phyloP scores from a whole-genome alignment of 1,140 invertebrate genomes.

The Colletes latitarsis region DNA sequence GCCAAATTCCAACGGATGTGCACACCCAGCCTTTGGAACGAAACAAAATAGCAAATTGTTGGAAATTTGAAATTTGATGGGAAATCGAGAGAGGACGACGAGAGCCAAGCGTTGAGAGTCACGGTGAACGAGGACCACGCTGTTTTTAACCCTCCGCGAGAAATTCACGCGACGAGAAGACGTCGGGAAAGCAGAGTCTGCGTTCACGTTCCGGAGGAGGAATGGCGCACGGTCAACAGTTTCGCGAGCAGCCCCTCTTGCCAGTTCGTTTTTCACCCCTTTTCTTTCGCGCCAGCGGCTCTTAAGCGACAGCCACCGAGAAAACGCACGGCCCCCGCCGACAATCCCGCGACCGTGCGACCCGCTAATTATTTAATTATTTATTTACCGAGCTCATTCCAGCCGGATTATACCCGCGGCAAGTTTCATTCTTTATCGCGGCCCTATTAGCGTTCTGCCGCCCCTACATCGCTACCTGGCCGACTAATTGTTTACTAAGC shows the following conservation, averaged over 20 bases:
- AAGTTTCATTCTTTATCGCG: conserved; percentile 72
- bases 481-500: conserved; percentile 72
- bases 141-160: conserved; percentile 64
- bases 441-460: conserved; percentile 54
- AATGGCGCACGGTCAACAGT: conserved; percentile 48
- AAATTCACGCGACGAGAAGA: conserved; percentile 55
- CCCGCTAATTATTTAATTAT: conserved; percentile 74
- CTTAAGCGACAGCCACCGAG: conserved; percentile 56
- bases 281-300: conserved; percentile 54
- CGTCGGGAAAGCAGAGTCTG: conserved; percentile 53
- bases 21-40: no score
- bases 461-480: conserved; percentile 49
- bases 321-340: conserved; percentile 47
- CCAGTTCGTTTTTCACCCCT: conserved; percentile 53
- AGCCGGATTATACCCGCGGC: conserved; percentile 61
- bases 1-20: no score
- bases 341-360: conserved; percentile 16
- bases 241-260: conserved; percentile 30
- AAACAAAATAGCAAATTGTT: no score
- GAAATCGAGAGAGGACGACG: no score
- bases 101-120: conserved; percentile 53
- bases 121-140: conserved; percentile 33
- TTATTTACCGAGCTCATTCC: conserved; percentile 71
- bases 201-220: not conserved
- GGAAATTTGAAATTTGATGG: no score